Base-by-base conservation (phyloP, 2,113 vertebrate genomes). In the Thamnaconus septentrionalis region DNA sequence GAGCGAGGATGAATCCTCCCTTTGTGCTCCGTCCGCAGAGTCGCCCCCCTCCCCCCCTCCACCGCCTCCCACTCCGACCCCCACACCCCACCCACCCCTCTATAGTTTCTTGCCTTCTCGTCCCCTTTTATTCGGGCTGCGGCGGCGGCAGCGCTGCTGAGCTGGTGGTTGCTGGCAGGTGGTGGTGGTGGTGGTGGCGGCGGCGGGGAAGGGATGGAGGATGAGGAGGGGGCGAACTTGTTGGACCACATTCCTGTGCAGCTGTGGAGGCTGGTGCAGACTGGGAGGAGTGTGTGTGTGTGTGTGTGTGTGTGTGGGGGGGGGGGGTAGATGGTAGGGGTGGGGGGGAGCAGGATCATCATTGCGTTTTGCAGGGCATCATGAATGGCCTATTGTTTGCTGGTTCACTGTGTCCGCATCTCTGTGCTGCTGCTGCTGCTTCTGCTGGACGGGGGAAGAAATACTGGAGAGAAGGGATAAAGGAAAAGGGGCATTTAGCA, bases 181-280 rank as follows among this genome's bases (percentile, higher is more conserved):
- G 79, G 85, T 39, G 79, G 80, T 49, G 47, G 81, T n/a, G 77
- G 75, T 18, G 7, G 54, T 9, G 47, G 8, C 11, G 48, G 57
- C 53, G 18, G 56, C 11, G n/a, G 47, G 39, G 58, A 46, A 46
- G 45, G 72, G 79, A 79, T 54, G 47, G 81, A 31, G 18, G 18
- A 31, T 31, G 18, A 31, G 18, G 18, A 31, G 8, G 8, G 18
- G 77, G 78, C 78, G 64, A 69, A 89, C 86, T 88, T 89, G 88
- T 92, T 92, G 91, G 92, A 93, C 90, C 82, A 84, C 91, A 90
- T 91, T 92, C 91, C 83, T 88, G 81, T 92, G 92, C 92, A 93
- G 92, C 92, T 92, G 91, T 90, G 90, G 90, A 91, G 85, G 85
- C 87, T 87, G 84, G 87, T 84, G 83, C 82, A 85, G 87, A 71